Evolutionary conservation across 2,888 invertebrate species (phyloP).

Genomic region (Geotrupes spiniger): DNA sequence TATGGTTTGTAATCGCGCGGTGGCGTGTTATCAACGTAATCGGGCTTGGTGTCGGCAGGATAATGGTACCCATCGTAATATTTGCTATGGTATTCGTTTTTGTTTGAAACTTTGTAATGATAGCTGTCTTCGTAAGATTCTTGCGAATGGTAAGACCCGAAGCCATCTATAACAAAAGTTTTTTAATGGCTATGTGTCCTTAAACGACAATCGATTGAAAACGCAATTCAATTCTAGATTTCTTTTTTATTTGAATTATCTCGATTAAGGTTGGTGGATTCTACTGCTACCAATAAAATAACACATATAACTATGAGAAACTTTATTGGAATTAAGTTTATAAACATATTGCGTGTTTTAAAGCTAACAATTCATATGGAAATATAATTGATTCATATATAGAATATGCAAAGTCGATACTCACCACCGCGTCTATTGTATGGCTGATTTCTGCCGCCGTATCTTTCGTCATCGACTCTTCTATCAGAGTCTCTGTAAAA

Average conservation of each 20-base stretch:
- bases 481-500: slow-evolving; percentile 9
- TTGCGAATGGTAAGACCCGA: slow-evolving; percentile 10
- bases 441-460: slow-evolving; percentile 9
- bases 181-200: too few relatives aligned
- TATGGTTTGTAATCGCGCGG: slow-evolving; percentile 32
- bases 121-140: slow-evolving; percentile 18
- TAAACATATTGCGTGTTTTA: neutral
- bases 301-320: neutral
- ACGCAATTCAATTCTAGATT: too few relatives aligned
- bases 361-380: slow-evolving; percentile 8
- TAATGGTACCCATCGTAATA: slow-evolving; percentile 14
- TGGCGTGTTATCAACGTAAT: slow-evolving; percentile 10
- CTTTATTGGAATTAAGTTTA: neutral
- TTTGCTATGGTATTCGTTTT: slow-evolving; percentile 18
- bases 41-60: neutral
- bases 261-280: too few relatives aligned
- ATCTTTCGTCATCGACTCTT: neutral
- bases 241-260: too few relatives aligned
- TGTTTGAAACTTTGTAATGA: slow-evolving; percentile 18
- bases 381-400: slow-evolving; percentile 9
- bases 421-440: slow-evolving; percentile 22
- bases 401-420: slow-evolving; percentile 17
- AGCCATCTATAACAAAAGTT: slow-evolving; percentile 17
- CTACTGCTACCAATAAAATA: slow-evolving; percentile 2
- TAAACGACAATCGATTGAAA: too few relatives aligned